phyloP scores from a whole-genome alignment of 2,888 invertebrate genomes.

The Xanthia icteritia region DNA sequence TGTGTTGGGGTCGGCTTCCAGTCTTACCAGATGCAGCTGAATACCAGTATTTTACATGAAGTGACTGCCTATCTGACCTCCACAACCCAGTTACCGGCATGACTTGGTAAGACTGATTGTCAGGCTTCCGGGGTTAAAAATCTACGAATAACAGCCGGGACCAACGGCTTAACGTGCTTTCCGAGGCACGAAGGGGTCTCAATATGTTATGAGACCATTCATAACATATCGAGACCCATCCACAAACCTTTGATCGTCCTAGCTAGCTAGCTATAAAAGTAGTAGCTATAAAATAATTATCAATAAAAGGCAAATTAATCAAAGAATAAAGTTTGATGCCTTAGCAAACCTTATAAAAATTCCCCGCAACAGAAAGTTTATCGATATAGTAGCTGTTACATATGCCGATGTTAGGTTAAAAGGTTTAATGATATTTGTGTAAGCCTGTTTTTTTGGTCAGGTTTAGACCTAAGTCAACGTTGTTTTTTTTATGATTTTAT shows the following conservation, averaged over 20 bases:
- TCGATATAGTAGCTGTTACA: conserved; percentile 16
- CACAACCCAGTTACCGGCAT: not conserved
- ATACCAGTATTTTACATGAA: not conserved
- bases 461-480: too few species aligned
- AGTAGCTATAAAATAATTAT: not conserved
- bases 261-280: too few species aligned
- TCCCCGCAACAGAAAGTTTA: conserved; percentile 28
- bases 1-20: not conserved
- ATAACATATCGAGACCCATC: too few species aligned
- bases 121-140: not conserved
- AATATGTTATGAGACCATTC: not conserved
- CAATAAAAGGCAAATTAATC: not conserved
- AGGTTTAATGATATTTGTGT: too few species aligned
- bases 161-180: not conserved
- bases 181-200: not conserved
- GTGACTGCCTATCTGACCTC: not conserved
- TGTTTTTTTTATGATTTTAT: too few species aligned
- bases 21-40: not conserved
- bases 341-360: not conserved
- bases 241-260: not conserved
- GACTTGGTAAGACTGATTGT: not conserved
- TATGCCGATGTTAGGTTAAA: conserved; percentile 20
- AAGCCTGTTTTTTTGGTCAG: too few species aligned
- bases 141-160: not conserved
- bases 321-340: not conserved